A percentile compares a stretch with the other conserved stretches of the same genome.
Conservation (phyloP, 2,888 invertebrate species). For the Diaprepes abbreviatus region DNA sequence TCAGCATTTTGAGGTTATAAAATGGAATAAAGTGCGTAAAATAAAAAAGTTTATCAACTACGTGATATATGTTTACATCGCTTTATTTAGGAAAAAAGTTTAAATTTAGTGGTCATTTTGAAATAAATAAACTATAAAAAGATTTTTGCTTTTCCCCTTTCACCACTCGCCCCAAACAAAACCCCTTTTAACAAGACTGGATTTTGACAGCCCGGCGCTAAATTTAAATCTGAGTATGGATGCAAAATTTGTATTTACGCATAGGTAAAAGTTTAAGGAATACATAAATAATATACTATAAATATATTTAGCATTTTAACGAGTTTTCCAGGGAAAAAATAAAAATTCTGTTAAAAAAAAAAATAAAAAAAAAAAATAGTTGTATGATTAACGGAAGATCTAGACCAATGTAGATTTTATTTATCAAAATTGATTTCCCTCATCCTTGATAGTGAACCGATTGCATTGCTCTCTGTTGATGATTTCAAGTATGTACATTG, state of each 20-base stretch:
- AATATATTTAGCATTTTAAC: too few species aligned
- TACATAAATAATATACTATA: too few species aligned
- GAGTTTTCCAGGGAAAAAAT: too few species aligned
- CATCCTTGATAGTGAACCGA: too few species aligned
- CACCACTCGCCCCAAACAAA: constrained; percentile 19
- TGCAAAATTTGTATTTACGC: too few species aligned
- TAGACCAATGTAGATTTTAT: not conserved
- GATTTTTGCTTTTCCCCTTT: constrained; percentile 23
- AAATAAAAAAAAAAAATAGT: not conserved
- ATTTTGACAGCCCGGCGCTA: constrained; percentile 16
- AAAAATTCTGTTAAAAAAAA: too few species aligned
- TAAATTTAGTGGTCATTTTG: constrained; percentile 13
- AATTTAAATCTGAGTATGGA: not conserved
- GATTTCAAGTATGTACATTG: too few species aligned
- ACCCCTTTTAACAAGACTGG: constrained; percentile 11
- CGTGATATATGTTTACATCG: constrained; percentile 30
- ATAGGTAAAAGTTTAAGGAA: too few species aligned
- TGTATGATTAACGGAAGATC: not conserved
- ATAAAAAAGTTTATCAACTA: constrained; percentile 30
- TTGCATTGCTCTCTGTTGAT: too few species aligned
- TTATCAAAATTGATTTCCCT: constrained; percentile 8
- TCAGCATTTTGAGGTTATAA: constrained; percentile 58
- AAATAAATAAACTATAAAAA: constrained; percentile 2
- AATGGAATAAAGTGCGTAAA: constrained; percentile 8
- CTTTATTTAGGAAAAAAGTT: constrained; percentile 20